A percentile compares a stretch with the other conserved stretches of the same genome.
Conservation (phyloP, 2,888 invertebrate genomes). For the Cordilura impudica region DNA sequence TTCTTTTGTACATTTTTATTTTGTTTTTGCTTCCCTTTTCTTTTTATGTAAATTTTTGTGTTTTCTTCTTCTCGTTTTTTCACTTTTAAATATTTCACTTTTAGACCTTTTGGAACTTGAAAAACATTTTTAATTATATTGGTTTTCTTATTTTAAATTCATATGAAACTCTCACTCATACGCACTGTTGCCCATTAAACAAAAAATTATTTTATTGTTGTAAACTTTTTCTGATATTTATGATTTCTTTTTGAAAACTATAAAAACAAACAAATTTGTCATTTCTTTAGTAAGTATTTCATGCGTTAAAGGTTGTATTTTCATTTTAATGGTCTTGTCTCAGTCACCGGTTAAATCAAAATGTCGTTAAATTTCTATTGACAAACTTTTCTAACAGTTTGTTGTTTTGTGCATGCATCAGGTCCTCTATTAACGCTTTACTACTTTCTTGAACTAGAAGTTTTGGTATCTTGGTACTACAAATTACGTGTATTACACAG, state of each 20-base stretch:
- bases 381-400: background rate
- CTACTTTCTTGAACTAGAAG: too few species aligned
- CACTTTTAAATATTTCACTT: conserved; percentile 1
- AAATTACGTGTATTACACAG: too few species aligned
- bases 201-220: background rate
- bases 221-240: background rate
- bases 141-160: conserved; percentile 9
- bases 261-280: background rate
- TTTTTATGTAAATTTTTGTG: conserved; percentile 17
- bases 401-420: too few species aligned
- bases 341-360: conserved; percentile 23
- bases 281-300: background rate
- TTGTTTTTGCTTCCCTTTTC: conserved; percentile 15
- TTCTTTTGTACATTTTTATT: conserved; percentile 62
- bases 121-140: conserved; percentile 2
- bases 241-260: background rate
- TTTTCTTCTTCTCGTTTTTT: background rate
- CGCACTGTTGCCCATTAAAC: conserved; percentile 5
- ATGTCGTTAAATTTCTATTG: conserved; percentile 32
- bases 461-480: too few species aligned
- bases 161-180: conserved; percentile 28
- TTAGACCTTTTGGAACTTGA: background rate
- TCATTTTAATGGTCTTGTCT: conserved; percentile 14
- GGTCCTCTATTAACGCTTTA: too few species aligned
- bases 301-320: background rate